Conservation (phyloP, 37 sponge, comb jelly and placozoan species). For the Trichoplax adhaerens region DNA sequence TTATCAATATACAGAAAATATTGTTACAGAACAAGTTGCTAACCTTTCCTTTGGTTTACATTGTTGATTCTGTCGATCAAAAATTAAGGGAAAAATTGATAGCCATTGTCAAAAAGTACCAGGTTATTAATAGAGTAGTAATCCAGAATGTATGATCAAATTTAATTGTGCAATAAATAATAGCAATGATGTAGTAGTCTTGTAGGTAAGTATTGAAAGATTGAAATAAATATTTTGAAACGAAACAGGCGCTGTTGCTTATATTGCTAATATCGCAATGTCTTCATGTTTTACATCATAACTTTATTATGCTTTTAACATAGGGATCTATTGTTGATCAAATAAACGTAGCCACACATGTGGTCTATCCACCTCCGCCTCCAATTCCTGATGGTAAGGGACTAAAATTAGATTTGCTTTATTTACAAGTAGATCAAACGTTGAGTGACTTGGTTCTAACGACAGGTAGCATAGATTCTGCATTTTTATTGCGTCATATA, state of each 20-base stretch:
- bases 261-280: too few species aligned
- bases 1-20: constrained; percentile 42
- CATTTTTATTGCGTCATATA: too few species aligned
- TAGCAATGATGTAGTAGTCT: not conserved
- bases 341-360: constrained; percentile 46
- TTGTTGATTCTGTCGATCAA: constrained; percentile 18
- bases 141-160: too few species aligned
- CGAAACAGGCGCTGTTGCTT: too few species aligned
- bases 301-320: not conserved
- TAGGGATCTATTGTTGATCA: constrained; percentile 34
- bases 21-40: constrained; percentile 29
- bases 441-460: too few species aligned
- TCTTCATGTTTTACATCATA: too few species aligned
- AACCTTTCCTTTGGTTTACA: constrained; percentile 40
- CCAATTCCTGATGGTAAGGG: constrained; percentile 14
- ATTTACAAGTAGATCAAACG: too few species aligned
- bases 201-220: too few species aligned
- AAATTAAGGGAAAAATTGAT: constrained; percentile 7
- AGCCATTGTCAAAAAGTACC: constrained; percentile 46
- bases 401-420: not conserved
- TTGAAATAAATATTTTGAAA: too few species aligned
- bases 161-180: not conserved
- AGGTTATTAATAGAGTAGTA: constrained; percentile 12
- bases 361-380: constrained; percentile 45
- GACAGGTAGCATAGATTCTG: too few species aligned